Evolutionary conservation across 2,888 invertebrate species (phyloP).

Genomic region (Bedellia somnulentella): DNA sequence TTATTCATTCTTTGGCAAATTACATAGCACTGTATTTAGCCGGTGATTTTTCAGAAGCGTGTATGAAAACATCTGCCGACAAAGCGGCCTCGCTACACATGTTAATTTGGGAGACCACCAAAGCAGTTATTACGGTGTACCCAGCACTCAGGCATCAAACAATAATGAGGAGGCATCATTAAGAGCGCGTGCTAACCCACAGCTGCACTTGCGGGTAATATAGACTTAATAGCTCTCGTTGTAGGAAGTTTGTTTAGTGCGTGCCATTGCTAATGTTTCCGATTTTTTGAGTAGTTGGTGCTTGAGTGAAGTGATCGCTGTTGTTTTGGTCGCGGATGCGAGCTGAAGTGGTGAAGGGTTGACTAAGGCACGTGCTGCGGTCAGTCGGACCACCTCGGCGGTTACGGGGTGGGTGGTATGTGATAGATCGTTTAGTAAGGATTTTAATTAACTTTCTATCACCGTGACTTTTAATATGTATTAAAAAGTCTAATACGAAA

Average conservation of each 20-base stretch:
- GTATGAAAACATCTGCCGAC: too few species aligned
- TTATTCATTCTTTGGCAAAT: too few species aligned
- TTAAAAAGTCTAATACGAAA: too few species aligned
- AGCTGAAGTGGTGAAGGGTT: constrained; percentile 26
- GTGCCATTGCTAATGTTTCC: constrained; percentile 3
- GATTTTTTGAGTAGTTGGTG: constrained; percentile 3
- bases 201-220: constrained; percentile 27
- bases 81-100: too few species aligned
- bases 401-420: constrained; percentile 3
- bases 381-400: constrained; percentile 3
- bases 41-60: too few species aligned
- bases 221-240: not conserved
- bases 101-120: constrained; percentile 37
- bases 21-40: too few species aligned
- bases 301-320: constrained; percentile 13
- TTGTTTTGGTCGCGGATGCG: constrained; percentile 22
- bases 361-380: constrained; percentile 30
- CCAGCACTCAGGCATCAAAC: constrained; percentile 13
- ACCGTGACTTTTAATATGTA: too few species aligned
- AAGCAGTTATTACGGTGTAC: constrained; percentile 9
- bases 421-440: too few species aligned
- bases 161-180: constrained; percentile 26
- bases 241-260: not conserved
- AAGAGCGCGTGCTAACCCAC: constrained; percentile 41
- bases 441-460: too few species aligned